Conservation (phyloP, 2,888 invertebrate species). For the Galeruca laticollis region DNA sequence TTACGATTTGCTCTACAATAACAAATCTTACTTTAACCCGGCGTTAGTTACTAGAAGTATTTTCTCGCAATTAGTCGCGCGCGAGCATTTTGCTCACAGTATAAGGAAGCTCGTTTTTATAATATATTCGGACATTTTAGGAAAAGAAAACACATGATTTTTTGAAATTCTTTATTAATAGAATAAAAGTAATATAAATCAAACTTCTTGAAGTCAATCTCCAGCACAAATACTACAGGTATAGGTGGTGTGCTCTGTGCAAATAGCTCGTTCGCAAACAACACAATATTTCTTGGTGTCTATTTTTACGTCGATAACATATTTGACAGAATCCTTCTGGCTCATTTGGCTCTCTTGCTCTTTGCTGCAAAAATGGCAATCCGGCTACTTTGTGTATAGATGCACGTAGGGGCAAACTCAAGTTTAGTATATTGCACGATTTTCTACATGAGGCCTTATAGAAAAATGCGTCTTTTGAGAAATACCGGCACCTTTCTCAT, state of each 20-base stretch:
- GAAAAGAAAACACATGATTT: too few species aligned
- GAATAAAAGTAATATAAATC: slow-evolving; percentile 1
- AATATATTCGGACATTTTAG: too few species aligned
- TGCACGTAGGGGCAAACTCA: slow-evolving; percentile 6
- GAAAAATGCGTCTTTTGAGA: slow-evolving; percentile 11
- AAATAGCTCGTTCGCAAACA: slow-evolving; percentile 12
- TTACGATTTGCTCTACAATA: background rate
- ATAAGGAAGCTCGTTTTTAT: too few species aligned
- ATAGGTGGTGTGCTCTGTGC: slow-evolving; percentile 17
- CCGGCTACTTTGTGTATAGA: slow-evolving; percentile 5
- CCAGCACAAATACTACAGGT: too few species aligned
- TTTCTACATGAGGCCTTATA: slow-evolving; percentile 7
- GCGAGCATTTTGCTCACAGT: too few species aligned
- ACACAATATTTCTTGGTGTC: slow-evolving; percentile 13
- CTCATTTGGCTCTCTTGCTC: slow-evolving; percentile 6
- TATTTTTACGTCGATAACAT: slow-evolving; percentile 8
- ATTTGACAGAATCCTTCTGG: slow-evolving; percentile 11
- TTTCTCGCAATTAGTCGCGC: too few species aligned
- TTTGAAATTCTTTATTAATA: too few species aligned
- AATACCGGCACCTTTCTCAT: slow-evolving; percentile 4
- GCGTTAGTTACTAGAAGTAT: too few species aligned
- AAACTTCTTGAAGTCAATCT: slow-evolving; percentile 1
- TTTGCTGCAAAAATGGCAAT: slow-evolving; percentile 10
- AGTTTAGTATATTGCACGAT: slow-evolving; percentile 15
- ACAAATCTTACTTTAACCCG: too few species aligned